Evolutionary conservation across 2,888 invertebrate species (phyloP), one percentile per base, ranked within the genome.

Genomic region (Torymus auratus): DNA sequence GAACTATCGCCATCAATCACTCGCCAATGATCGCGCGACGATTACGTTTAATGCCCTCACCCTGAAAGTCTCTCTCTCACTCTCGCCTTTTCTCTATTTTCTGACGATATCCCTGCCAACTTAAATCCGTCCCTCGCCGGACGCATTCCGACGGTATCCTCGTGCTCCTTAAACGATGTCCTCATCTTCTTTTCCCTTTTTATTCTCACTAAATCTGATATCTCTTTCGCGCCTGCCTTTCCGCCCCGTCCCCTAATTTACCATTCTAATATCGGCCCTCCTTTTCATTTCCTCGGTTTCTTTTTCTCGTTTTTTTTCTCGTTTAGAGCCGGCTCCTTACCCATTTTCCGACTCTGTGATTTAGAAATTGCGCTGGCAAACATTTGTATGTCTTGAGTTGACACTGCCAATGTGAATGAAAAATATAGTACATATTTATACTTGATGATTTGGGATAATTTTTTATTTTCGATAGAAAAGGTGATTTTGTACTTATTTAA

Each of bases 201-300:
- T 70, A 77, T 70, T 58, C 70, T 14, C 14, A 41, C 64, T 23
- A 77, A 77, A 77, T 77, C 77, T 77, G 70, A 77, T 77, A 70
- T 77, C 77, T 69, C 41, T 65, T 53, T 41, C 41, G 41, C 41
- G 7, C 41, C 7, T 7, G 41, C 41, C 7, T 41, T 41, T 41
- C 58, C 12, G 15, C 52, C 58, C 11, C 67, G 14, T 28, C n/a
- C 52, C 70, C 70, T 70, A 70, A 77, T 77, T 77, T 77, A 77
- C 62, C 70, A 50, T 77, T 77, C 70, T 77, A 77, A 77, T 77
- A 53, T 70, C 56, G 50, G 70, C 77, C 69, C 52, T 77, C 60
- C 52, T 71, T 64, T 68, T 68, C 75, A 68, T 60, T 75, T 68
- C 60, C 62, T 50, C 55, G 41, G 23, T 71, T 52, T 50, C 5